Base-by-base conservation (phyloP, 2,113 vertebrate species). In the Anguilla japonica region DNA sequence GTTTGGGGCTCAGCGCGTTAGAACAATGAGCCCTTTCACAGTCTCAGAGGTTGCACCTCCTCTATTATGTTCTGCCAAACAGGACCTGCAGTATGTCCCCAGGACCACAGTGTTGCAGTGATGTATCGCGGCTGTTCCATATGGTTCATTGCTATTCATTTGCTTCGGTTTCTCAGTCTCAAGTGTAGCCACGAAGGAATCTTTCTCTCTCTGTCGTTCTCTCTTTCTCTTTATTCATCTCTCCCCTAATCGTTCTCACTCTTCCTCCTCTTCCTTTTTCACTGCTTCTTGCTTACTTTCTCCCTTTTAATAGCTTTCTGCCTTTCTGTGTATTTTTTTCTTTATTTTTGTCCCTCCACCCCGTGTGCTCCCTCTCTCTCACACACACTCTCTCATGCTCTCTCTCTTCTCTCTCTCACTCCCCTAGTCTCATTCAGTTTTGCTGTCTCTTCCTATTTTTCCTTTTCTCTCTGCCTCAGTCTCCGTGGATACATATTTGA, bases 111-210 rank as follows among this genome's bases (percentile, higher is more conserved):
- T 81, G 67, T 86, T 40, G 34, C 79, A 90, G 88, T 89, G 93
- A 81, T 88, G 91, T 91, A 95, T 94, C 93, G 86, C 84, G 86
- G 88, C 79, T 88, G 91, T 89, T 93, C 92, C 87, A 82, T 87
- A 84, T 89, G 88, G 85, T 82, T 85, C 84, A 79, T 39, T 40
- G 83, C 26, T 78, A 50, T 83, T 88, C 85, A 87, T 92, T 93
- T 92, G 92, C 79, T 81, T 53, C 50, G 13, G 89, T 89, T 92
- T 88, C 83, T 86, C 81, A 90, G 93, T 91, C 93, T 93, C 90
- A 90, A 91, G 92, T 94, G 91, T 94, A 95, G 94, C 95, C 89
- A 94, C 93, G 91, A 93, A 87, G 88, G 89, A 93, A 85, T 86
- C 81, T 79, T 29, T 87, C 43, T 83, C 57, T 87, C 81, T 50